These are phyloP conservation scores for Clarias pachynema DNA, from an alignment of 2,797 vertebrate species.

Conservation along the genomic window DNA sequence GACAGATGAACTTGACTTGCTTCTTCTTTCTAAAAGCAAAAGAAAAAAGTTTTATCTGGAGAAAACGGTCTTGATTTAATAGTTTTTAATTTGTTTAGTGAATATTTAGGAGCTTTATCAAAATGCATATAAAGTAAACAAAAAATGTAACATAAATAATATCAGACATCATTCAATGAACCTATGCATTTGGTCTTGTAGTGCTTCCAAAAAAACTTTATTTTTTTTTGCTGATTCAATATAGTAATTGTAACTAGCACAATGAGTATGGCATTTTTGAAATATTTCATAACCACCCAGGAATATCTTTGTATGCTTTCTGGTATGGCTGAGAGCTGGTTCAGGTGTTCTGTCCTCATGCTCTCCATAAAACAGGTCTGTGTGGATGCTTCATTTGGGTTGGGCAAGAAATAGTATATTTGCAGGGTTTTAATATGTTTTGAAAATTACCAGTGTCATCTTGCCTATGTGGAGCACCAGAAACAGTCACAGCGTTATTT, in stretches of 20 bases:
- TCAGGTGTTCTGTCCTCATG: neutral
- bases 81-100: neutral
- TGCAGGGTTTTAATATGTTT: neutral
- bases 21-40: constrained; percentile 41
- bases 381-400: neutral
- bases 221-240: neutral
- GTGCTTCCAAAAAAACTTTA: neutral
- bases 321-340: neutral
- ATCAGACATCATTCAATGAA: neutral
- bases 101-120: neutral
- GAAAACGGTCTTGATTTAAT: neutral
- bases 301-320: neutral
- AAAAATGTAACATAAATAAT: neutral
- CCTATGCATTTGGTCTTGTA: neutral
- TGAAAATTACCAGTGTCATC: neutral
- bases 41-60: neutral
- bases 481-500: neutral
- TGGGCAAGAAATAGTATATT: neutral
- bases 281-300: neutral
- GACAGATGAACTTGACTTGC: neutral
- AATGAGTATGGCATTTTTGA: neutral
- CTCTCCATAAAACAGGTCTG: neutral
- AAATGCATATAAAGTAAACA: neutral
- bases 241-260: neutral
- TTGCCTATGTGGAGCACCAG: neutral